phyloP scores from a whole-genome alignment of 2,113 vertebrate genomes.

The Tinamus guttatus region DNA sequence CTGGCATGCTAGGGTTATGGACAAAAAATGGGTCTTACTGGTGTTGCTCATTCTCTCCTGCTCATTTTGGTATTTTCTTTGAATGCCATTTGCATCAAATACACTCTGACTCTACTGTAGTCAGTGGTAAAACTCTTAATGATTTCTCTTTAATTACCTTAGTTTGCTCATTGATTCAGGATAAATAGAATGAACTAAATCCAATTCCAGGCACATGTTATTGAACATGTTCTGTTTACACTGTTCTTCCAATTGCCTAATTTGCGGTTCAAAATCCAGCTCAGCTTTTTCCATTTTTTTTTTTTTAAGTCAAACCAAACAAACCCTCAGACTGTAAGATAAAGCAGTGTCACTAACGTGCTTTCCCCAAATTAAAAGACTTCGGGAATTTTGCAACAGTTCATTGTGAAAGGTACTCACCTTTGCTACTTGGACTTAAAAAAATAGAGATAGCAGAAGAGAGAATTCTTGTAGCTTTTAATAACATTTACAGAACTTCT shows the following conservation, averaged over 20 bases:
- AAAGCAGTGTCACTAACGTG: background rate
- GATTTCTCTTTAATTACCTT: background rate
- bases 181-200: background rate
- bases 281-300: slow-evolving; percentile 50
- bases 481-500: slow-evolving; percentile 53
- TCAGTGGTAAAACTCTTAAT: background rate
- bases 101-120: background rate
- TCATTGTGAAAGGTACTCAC: slow-evolving; percentile 65
- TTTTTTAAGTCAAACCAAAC: slow-evolving; percentile 50
- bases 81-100: background rate
- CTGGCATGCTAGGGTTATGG: rapidly evolving
- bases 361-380: slow-evolving; percentile 47
- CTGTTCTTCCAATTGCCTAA: slow-evolving; percentile 52
- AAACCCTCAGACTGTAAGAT: slow-evolving; percentile 43
- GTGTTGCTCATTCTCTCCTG: background rate
- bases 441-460: background rate
- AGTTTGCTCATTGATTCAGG: background rate
- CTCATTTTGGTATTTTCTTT: background rate
- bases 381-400: slow-evolving; percentile 63
- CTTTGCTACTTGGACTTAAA: slow-evolving; percentile 56
- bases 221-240: slow-evolving; percentile 24
- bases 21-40: background rate
- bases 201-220: background rate
- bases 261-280: slow-evolving; percentile 64
- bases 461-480: slow-evolving; percentile 31